phyloP scores from a whole-genome alignment of 2,888 invertebrate genomes.

The Myopa tessellatipennis region DNA sequence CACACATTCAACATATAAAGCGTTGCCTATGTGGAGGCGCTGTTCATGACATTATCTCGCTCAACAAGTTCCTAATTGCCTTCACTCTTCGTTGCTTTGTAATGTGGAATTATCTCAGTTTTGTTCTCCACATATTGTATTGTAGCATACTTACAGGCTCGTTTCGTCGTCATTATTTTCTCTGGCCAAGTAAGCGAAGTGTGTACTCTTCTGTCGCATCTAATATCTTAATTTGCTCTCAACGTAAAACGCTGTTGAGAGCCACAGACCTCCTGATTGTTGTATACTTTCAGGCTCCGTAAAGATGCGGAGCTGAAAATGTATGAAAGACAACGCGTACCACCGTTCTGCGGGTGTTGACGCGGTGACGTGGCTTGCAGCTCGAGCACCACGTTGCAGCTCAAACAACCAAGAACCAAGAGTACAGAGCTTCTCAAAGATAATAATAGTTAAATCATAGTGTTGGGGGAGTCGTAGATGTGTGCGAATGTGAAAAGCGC shows the following conservation, averaged over 20 bases:
- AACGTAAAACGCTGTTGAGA: slow-evolving; percentile 37
- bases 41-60: slow-evolving; percentile 4
- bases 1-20: background rate
- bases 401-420: no score
- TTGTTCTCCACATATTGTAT: slow-evolving; percentile 6
- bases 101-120: background rate
- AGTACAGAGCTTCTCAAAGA: background rate
- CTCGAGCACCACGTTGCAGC: background rate
- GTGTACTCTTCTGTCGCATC: slow-evolving; percentile 34
- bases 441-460: background rate
- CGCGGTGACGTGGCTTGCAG: background rate
- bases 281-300: slow-evolving; percentile 49
- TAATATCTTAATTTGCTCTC: slow-evolving; percentile 34
- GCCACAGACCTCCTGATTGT: slow-evolving; percentile 42
- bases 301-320: no score
- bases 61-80: slow-evolving; percentile 23
- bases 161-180: slow-evolving; percentile 11
- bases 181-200: slow-evolving; percentile 8
- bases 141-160: slow-evolving; percentile 34
- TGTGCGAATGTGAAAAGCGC: no score
- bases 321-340: no score
- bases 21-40: background rate
- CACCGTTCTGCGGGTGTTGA: no score
- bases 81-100: background rate
- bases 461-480: no score